Percentiles rank a stretch among this genome's conserved stretches.
phyloP scores from a whole-genome alignment of 2,113 vertebrate species.

The Pseudois nayaur region DNA sequence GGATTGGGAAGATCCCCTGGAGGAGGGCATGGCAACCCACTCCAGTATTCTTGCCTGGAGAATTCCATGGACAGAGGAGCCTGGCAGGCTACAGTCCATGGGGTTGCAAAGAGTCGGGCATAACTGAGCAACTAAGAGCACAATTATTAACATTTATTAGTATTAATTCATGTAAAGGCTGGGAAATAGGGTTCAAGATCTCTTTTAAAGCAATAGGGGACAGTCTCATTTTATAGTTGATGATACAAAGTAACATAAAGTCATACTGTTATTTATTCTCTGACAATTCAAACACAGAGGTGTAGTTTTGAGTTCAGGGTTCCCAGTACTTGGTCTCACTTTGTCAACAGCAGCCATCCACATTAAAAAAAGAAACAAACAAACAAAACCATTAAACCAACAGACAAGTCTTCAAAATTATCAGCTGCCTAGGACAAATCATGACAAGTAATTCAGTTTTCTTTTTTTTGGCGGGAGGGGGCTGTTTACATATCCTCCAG shows the following conservation, averaged over 20 bases:
- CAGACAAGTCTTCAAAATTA: neutral
- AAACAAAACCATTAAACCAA: neutral
- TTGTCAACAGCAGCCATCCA: neutral
- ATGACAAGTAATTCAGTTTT: neutral
- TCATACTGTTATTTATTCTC: neutral
- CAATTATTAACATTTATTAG: neutral
- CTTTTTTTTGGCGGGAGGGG: neutral
- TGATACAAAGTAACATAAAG: neutral
- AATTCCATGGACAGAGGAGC: neutral
- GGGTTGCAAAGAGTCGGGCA: neutral
- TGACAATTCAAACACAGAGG: neutral
- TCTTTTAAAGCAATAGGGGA: neutral
- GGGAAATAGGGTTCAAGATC: neutral
- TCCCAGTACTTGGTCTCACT: neutral
- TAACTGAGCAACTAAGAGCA: neutral
- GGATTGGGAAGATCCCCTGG: neutral
- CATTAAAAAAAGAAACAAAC: neutral
- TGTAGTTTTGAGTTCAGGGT: neutral
- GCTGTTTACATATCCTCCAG: neutral
- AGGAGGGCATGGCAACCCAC: neutral
- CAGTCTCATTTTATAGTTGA: neutral
- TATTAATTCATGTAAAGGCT: neutral
- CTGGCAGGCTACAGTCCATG: neutral
- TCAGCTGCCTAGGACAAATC: neutral
- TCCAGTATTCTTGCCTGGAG: neutral